phyloP scores from a whole-genome alignment of 2,888 invertebrate genomes.

The Disparrhopalites patrizii region DNA sequence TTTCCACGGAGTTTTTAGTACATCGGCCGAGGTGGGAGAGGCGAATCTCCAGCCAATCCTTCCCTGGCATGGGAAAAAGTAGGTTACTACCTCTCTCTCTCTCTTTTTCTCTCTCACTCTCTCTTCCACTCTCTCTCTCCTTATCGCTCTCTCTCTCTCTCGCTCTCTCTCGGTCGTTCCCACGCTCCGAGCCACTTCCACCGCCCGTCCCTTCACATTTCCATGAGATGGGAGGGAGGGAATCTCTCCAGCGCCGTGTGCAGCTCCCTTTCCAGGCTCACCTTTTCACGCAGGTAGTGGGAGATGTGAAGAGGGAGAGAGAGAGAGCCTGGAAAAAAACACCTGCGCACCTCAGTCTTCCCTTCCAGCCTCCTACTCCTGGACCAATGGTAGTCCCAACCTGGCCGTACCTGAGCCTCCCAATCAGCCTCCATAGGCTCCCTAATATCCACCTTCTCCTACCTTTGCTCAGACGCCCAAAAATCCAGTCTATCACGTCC shows the following conservation, averaged over 20 bases:
- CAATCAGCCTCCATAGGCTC: no score
- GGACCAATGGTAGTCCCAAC: constrained; percentile 23
- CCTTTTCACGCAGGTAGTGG: not conserved
- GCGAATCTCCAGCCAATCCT: no score
- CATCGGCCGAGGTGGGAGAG: no score
- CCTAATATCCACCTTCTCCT: no score
- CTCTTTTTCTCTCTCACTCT: not conserved
- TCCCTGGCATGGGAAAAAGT: no score
- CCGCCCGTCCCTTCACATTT: no score
- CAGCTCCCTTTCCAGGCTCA: not conserved
- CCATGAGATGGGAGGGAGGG: no score
- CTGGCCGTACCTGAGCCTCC: not conserved
- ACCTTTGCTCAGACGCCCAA: no score
- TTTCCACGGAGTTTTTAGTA: no score
- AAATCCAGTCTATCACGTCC: no score
- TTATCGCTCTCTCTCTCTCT: not conserved
- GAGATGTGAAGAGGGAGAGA: not conserved
- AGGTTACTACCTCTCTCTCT: not conserved
- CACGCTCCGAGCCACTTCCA: not conserved
- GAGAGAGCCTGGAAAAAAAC: constrained; percentile 17
- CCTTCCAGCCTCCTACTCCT: constrained; percentile 17
- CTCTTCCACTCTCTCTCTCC: not conserved
- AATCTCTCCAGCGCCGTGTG: no score
- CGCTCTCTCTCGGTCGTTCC: not conserved
- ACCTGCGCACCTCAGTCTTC: constrained; percentile 29